phyloP scores from a whole-genome alignment of 1,140 invertebrate genomes.

The Antheraea pernyi region DNA sequence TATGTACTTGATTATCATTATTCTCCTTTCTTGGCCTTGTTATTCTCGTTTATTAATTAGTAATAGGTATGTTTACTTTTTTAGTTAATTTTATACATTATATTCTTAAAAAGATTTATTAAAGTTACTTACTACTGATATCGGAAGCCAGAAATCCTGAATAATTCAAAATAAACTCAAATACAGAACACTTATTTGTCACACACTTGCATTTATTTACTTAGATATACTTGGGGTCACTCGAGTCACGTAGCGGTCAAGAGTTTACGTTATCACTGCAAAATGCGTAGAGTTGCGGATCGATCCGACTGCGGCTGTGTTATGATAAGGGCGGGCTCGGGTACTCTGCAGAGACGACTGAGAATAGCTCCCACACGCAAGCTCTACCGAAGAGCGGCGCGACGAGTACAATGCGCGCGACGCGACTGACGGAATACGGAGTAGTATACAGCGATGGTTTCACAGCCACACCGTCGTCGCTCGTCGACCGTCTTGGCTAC shows the following conservation, averaged over 20 bases:
- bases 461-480: neutral
- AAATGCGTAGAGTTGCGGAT: conserved; percentile 56
- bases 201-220: conserved; percentile 43
- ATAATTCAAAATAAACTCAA: conserved; percentile 10
- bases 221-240: conserved; percentile 25
- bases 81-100: too few relatives aligned
- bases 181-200: conserved; percentile 51
- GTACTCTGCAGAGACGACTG: conserved; percentile 16
- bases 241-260: conserved; percentile 43
- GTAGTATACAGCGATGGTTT: neutral
- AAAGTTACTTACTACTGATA: neutral
- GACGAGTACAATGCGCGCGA: conserved; percentile 48
- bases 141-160: neutral
- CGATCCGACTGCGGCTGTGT: conserved; percentile 61
- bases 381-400: conserved; percentile 28
- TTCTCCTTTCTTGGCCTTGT: too few relatives aligned
- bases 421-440: conserved; percentile 44
- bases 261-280: conserved; percentile 50
- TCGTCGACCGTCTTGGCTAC: conserved; percentile 1
- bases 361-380: conserved; percentile 12
- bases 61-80: too few relatives aligned
- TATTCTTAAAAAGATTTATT: too few relatives aligned
- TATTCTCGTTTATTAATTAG: too few relatives aligned
- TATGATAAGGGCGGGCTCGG: conserved; percentile 53
- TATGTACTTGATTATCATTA: too few relatives aligned